These are phyloP conservation scores for Agrilus biguttatus DNA, from an alignment of 2,888 invertebrate species.

Conservation along the genomic window DNA sequence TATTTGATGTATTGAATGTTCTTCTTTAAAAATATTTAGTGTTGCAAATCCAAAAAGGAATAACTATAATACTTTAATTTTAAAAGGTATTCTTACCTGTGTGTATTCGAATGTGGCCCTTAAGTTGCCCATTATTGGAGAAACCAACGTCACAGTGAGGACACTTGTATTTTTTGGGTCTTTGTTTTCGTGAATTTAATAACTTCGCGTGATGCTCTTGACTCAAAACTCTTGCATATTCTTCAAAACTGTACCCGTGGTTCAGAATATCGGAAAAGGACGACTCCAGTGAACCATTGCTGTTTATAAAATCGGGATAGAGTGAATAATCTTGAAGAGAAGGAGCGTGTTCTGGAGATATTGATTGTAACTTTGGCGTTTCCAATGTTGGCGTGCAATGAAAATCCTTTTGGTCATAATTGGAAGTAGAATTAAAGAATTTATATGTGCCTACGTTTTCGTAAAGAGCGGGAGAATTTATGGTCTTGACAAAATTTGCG, in stretches of 20 bases:
- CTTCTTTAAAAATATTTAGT: too few species aligned
- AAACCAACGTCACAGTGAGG: constrained; percentile 81
- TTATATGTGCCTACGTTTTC: too few species aligned
- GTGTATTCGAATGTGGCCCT: constrained; percentile 83
- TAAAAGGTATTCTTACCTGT: constrained; percentile 29
- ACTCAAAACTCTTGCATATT: constrained; percentile 53
- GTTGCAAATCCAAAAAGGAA: too few species aligned
- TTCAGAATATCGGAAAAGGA: constrained; percentile 20
- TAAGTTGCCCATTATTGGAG: constrained; percentile 86
- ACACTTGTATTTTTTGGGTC: constrained; percentile 86
- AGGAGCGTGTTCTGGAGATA: constrained; percentile 2
- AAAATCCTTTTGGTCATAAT: background rate
- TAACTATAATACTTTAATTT: too few species aligned
- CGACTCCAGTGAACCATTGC: constrained; percentile 16
- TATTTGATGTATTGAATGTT: too few species aligned
- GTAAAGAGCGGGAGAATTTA: too few species aligned
- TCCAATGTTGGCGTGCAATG: background rate
- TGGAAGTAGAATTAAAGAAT: too few species aligned
- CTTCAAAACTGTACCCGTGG: constrained; percentile 45
- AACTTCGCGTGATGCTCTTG: constrained; percentile 58
- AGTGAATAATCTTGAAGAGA: constrained; percentile 12
- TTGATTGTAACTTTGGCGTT: background rate
- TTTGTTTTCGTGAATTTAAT: constrained; percentile 53
- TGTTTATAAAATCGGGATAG: constrained; percentile 13
- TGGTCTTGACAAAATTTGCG: too few species aligned